These are phyloP conservation scores for Trichoplusia ni DNA, from an alignment of 1,140 invertebrate species.

Conservation along the genomic window DNA sequence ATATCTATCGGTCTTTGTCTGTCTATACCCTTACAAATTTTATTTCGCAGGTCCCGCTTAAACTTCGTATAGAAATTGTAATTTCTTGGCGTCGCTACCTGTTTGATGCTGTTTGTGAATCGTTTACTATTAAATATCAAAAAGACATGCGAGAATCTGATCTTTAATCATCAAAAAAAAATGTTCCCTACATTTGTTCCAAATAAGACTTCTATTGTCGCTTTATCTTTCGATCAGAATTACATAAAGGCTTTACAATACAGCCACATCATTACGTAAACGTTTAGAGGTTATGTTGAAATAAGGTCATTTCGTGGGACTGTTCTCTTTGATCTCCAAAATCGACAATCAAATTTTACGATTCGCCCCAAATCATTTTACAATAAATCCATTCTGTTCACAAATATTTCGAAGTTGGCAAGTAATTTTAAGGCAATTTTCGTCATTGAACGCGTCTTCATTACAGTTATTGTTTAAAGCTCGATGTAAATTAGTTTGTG, in stretches of 20 bases:
- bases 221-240: no score
- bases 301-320: not conserved
- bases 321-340: slow-evolving; percentile 2
- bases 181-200: no score
- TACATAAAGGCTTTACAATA: no score
- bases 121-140: no score
- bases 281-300: no score
- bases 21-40: slow-evolving; percentile 44
- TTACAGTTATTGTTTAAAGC: slow-evolving; percentile 55
- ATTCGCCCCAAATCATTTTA: slow-evolving; percentile 14
- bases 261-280: no score
- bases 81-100: slow-evolving; percentile 5
- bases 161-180: no score
- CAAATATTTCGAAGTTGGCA: slow-evolving; percentile 45
- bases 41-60: slow-evolving; percentile 38
- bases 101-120: not conserved
- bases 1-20: slow-evolving; percentile 50
- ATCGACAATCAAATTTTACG: slow-evolving; percentile 3
- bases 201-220: no score
- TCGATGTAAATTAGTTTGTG: slow-evolving; percentile 53
- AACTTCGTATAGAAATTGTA: slow-evolving; percentile 29
- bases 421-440: slow-evolving; percentile 54
- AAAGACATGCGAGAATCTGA: no score
- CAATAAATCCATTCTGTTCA: slow-evolving; percentile 44
- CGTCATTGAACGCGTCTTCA: slow-evolving; percentile 51